Evolutionary conservation across 2,888 invertebrate species (phyloP).

Genomic region (Drosophila hamatofila): DNA sequence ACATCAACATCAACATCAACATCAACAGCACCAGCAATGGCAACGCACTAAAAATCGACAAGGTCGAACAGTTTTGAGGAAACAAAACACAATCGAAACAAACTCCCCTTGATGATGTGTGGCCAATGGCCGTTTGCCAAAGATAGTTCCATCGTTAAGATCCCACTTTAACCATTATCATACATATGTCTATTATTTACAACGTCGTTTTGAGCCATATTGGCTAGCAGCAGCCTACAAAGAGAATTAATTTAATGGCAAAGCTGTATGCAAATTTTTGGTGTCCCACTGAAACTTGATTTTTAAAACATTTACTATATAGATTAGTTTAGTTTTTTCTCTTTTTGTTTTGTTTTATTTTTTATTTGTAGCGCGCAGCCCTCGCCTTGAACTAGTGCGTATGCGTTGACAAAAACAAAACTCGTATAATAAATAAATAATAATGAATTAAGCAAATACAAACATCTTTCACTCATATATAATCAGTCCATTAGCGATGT

Average conservation of each 20-base stretch:
- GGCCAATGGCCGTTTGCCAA: not conserved
- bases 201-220: constrained; percentile 21
- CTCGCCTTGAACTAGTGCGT: constrained; percentile 73
- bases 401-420: constrained; percentile 5
- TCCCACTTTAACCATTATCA: constrained; percentile 14
- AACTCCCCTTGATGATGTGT: constrained; percentile 17
- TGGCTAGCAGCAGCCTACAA: constrained; percentile 23
- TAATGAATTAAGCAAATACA: constrained; percentile 13
- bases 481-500: constrained; percentile 6
- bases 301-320: constrained; percentile 45
- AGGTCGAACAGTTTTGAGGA: constrained; percentile 70
- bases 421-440: constrained; percentile 28
- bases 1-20: constrained; percentile 41
- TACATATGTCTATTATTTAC: constrained; percentile 29
- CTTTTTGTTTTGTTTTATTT: constrained; percentile 1
- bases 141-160: not conserved
- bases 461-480: constrained; percentile 19
- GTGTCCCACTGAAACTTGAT: constrained; percentile 38
- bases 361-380: constrained; percentile 21
- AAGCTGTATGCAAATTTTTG: constrained; percentile 47
- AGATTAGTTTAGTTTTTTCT: constrained; percentile 40
- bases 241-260: constrained; percentile 32
- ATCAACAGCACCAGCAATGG: constrained; percentile 42
- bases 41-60: constrained; percentile 67
- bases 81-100: constrained; percentile 62